phyloP scores from a whole-genome alignment of 1,140 invertebrate species.

The Eciton burchellii region DNA sequence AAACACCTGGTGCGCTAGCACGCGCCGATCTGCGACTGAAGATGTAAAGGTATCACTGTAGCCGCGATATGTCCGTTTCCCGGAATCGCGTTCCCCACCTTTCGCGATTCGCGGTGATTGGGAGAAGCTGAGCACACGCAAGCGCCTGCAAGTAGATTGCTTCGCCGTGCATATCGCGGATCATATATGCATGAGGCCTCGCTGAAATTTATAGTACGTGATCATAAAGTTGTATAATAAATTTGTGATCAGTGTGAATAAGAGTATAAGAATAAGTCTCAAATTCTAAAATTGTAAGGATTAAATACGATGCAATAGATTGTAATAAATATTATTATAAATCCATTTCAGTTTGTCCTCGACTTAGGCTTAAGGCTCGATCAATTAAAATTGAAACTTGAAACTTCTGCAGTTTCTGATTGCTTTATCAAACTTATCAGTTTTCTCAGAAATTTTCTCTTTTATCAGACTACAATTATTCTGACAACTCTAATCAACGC shows the following conservation, averaged over 20 bases:
- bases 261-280: too few relatives aligned
- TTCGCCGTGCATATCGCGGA: not conserved
- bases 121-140: constrained; percentile 29
- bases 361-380: too few relatives aligned
- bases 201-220: not conserved
- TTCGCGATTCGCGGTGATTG: not conserved
- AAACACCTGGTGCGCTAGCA: not conserved
- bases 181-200: not conserved
- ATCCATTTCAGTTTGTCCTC: too few relatives aligned
- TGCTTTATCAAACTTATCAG: not conserved
- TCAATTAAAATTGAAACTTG: not conserved
- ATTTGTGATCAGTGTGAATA: not conserved
- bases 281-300: too few relatives aligned
- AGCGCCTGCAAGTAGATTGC: constrained; percentile 38
- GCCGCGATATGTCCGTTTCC: constrained; percentile 17
- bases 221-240: not conserved
- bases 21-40: constrained; percentile 55
- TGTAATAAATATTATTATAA: too few relatives aligned
- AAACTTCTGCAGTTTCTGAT: not conserved
- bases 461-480: not conserved
- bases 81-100: constrained; percentile 24
- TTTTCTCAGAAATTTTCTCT: not conserved
- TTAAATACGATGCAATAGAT: too few relatives aligned
- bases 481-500: not conserved
- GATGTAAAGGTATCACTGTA: constrained; percentile 43